A percentile compares a stretch with the other conserved stretches of the same genome.
Evolutionary conservation across 2,113 vertebrate species (phyloP).

Genomic region (Pedionomus torquatus): DNA sequence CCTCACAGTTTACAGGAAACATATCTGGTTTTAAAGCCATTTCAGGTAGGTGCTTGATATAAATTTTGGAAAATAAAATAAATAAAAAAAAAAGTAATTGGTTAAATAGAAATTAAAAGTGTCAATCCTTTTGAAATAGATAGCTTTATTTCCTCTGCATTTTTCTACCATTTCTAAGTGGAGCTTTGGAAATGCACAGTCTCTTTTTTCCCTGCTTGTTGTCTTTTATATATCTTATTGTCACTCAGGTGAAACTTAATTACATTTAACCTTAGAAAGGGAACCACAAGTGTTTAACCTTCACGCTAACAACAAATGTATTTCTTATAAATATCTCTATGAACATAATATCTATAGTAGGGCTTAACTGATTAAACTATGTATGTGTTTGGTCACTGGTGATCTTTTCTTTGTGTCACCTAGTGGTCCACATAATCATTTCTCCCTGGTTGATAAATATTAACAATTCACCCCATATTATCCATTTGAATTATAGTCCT

Average conservation of each 20-base stretch:
- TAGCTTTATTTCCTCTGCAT: neutral
- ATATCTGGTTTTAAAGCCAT: neutral
- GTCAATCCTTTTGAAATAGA: neutral
- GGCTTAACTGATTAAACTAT: neutral
- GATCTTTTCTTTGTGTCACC: neutral
- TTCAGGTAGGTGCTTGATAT: neutral
- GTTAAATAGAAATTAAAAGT: neutral
- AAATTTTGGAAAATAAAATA: too few species aligned
- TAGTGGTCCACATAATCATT: neutral
- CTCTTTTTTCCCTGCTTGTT: neutral
- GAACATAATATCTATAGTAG: neutral
- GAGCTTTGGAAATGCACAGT: neutral
- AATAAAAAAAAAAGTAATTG: neutral
- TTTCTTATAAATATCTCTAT: neutral
- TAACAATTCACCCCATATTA: neutral
- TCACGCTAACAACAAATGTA: neutral
- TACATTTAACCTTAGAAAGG: neutral
- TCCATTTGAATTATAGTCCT: neutral
- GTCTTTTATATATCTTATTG: neutral
- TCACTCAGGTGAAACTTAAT: neutral
- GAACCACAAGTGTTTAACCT: neutral
- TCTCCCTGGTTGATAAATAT: neutral
- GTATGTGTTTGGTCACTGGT: neutral
- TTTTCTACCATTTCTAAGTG: neutral
- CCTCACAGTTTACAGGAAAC: neutral